These are phyloP conservation scores for Lithophane socia DNA, from an alignment of 2,888 invertebrate genomes.

Conservation along the genomic window DNA sequence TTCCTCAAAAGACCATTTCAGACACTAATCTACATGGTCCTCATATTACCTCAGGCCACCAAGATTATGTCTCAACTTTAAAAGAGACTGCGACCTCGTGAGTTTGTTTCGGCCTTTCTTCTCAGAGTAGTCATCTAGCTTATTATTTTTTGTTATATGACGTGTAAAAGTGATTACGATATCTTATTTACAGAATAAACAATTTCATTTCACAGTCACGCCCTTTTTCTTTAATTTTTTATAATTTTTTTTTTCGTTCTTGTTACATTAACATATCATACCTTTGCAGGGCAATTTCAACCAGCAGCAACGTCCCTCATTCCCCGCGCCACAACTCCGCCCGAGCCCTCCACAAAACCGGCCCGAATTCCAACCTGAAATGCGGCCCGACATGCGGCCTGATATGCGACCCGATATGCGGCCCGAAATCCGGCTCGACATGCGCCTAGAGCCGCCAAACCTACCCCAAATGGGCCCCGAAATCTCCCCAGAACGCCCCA, in stretches of 20 bases:
- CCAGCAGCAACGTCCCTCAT: slow-evolving; percentile 75
- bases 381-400: slow-evolving; percentile 46
- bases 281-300: slow-evolving; percentile 79
- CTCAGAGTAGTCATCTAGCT: no score
- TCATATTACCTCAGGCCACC: no score
- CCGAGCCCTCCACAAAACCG: slow-evolving; percentile 26
- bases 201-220: no score
- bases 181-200: no score
- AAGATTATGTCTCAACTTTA: no score
- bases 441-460: slow-evolving; percentile 45
- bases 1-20: no score
- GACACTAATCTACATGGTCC: no score
- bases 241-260: background rate
- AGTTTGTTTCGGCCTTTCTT: no score
- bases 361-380: slow-evolving; percentile 54
- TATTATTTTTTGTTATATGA: no score
- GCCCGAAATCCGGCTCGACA: slow-evolving; percentile 51
- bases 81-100: no score
- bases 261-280: background rate
- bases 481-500: slow-evolving; percentile 73
- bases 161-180: no score
- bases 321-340: slow-evolving; percentile 73
- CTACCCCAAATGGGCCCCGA: slow-evolving; percentile 69
- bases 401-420: slow-evolving; percentile 50
- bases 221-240: background rate